Evolutionary conservation across 2,113 vertebrate species (phyloP), one percentile per base, ranked within the genome.

Genomic region (Felis chaus): DNA sequence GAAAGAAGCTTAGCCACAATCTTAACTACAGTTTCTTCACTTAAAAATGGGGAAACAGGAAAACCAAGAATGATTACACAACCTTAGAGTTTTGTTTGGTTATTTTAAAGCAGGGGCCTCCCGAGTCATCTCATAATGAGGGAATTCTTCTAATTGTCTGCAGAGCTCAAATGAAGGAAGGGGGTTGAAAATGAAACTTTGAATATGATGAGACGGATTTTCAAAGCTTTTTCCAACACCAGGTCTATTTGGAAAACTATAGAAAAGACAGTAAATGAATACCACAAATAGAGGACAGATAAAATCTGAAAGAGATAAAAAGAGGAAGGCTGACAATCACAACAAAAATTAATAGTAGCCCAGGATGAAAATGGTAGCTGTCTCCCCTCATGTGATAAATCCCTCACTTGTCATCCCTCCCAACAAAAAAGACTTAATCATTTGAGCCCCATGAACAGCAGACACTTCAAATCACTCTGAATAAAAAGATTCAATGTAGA

Each of bases 1-100:
- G 39, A 65, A 69, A 91, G 61, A 71, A 76, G 78, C 68, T 96
- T 81, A 90, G 71, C 55, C 55, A 81, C 14, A 83, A 39, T 93
- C 48, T 95, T 83, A 65, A 86, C 63, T 94, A 90, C 23, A 48
- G 57, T 98, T 97, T 97, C 88, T 94, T 97, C 96, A 91, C 74
- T 93, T 93, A 86, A 92, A 97, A 97, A 96, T 95, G 68, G 79
- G 86, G 95, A 98, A 97, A 87, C 61, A 91, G 85, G 78, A 95
- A 97, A 96, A 69, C 95, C 76, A 97, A 96, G 63, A 84, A 71
- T 11, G 63, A 94, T 98, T 98, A 84, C 96, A 91, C 91, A 98
- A 98, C 16, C 68, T 48, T 71, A 83, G 76, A 88, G 68, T 96
- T 94, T 61, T 95, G 74, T 92, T 97, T 89, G 45, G 65, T 83